A percentile compares a stretch with the other conserved stretches of the same genome.
phyloP scores from a whole-genome alignment of 2,888 invertebrate genomes.

The Caenorhabditis sp. region DNA sequence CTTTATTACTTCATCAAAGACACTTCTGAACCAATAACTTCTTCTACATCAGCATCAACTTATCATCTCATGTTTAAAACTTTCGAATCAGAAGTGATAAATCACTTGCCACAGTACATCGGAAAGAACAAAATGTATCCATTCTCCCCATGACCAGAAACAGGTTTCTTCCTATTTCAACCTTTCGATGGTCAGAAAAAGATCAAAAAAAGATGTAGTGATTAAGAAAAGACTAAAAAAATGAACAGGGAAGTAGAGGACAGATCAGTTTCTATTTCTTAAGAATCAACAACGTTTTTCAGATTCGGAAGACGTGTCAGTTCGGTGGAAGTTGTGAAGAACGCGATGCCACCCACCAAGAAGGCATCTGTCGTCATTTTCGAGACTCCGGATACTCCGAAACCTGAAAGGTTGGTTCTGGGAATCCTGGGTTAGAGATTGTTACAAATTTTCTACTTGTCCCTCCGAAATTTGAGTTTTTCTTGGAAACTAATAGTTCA shows the following conservation, averaged over 20 bases:
- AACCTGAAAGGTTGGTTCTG: constrained; percentile 56
- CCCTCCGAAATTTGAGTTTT: background rate
- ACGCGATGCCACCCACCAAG: constrained; percentile 71
- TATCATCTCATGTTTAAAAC: background rate
- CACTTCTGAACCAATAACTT: background rate
- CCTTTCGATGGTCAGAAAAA: constrained; percentile 14
- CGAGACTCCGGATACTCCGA: constrained; percentile 72
- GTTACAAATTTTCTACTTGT: background rate
- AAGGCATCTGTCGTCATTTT: constrained; percentile 71
- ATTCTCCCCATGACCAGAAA: constrained; percentile 29
- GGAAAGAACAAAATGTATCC: constrained; percentile 26
- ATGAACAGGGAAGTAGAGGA: constrained; percentile 31
- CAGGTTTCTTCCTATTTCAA: constrained; percentile 21
- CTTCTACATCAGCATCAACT: background rate
- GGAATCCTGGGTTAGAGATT: background rate
- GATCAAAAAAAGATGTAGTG: background rate
- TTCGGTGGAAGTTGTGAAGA: constrained; percentile 67
- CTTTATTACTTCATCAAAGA: background rate
- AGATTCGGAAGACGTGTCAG: constrained; percentile 67
- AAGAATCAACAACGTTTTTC: constrained; percentile 17
- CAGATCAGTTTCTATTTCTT: constrained; percentile 29
- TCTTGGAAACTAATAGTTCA: background rate
- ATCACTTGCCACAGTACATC: background rate
- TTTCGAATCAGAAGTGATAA: constrained; percentile 5
- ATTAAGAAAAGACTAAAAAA: constrained; percentile 21